Conservation (phyloP, 2,888 invertebrate genomes). For the Fragum fragum region DNA sequence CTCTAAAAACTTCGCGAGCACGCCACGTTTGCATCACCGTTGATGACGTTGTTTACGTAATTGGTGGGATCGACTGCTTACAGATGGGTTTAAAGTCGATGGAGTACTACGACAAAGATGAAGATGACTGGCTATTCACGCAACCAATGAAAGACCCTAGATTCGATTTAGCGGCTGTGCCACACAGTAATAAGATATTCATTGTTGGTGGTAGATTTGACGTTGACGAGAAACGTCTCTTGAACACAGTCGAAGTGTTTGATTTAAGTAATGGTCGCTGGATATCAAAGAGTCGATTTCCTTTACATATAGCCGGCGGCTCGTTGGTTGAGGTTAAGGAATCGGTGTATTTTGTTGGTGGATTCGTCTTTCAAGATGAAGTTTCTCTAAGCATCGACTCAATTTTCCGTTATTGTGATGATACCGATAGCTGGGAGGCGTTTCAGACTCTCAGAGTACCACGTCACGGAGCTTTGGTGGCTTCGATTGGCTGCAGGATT, state of each 20-base stretch:
- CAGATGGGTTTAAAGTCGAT: constrained; percentile 73
- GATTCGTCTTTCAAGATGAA: constrained; percentile 66
- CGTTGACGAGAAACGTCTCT: constrained; percentile 59
- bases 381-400: constrained; percentile 66
- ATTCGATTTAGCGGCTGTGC: constrained; percentile 72
- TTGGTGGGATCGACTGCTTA: constrained; percentile 75
- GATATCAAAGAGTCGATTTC: constrained; percentile 50
- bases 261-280: constrained; percentile 74
- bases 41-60: constrained; percentile 71
- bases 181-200: constrained; percentile 70
- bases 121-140: constrained; percentile 71
- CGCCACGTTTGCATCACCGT: constrained; percentile 71
- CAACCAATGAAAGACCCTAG: constrained; percentile 70
- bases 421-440: constrained; percentile 70
- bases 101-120: constrained; percentile 74
- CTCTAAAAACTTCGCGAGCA: constrained; percentile 71
- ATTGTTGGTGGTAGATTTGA: constrained; percentile 78
- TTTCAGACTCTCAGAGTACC: constrained; percentile 64
- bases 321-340: constrained; percentile 69
- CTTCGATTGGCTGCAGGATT: constrained; percentile 65
- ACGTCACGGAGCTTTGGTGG: constrained; percentile 71
- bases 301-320: constrained; percentile 74
- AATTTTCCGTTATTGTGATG: constrained; percentile 74
- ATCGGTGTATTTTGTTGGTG: constrained; percentile 76
- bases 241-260: constrained; percentile 78